Base-by-base conservation (phyloP, 2,888 invertebrate species). In the Chalcis sispes region DNA sequence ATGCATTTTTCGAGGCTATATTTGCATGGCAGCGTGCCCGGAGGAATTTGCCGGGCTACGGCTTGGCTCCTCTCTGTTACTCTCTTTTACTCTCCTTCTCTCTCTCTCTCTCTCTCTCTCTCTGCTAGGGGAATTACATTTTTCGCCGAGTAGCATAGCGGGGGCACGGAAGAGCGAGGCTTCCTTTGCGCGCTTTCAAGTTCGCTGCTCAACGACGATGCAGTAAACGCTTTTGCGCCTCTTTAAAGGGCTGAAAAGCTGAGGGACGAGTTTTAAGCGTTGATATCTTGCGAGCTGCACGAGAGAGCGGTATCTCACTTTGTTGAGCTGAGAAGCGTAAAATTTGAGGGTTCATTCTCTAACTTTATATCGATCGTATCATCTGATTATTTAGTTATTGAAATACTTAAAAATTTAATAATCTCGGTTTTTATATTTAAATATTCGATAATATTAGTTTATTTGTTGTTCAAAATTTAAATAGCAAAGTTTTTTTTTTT, bases 11-110 rank as follows among this genome's bases (percentile, higher is more conserved):
- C 65, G 69, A 64, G 69, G 58, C 64, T 71, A 48, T 69, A 75
- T 75, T 75, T 75, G 62, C 74, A 75, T 75, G 69, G 69, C 74
- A 75, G 56, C 48, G 69, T 75, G 74, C 74, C 74, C 69, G 50
- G 15, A 69, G 69, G 74, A 75, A 69, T 75, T 75, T 75, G 56
- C 66, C 73, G 59, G 18, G 20, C 48, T 32, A 15, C 67, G 1
- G 3, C 27, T 10, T 25, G 15, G n/a, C 13, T 13, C 13, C 27
- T 20, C 27, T n/a, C 10, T n/a, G 8, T 10, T 4, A 54, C 15
- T 23, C 29, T 36, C 29, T 29, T 25, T 36, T 3, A 20, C 36
- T 72, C 27, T 18, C 29, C 27, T 20, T 36, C 7, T 20, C 20
- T 58, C 32, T 20, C 4, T 20, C 20, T 5, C 10, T 15, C 20